These are phyloP conservation scores for Heliconius hewitsoni DNA, from an alignment of 1,140 invertebrate species.

Conservation along the genomic window DNA sequence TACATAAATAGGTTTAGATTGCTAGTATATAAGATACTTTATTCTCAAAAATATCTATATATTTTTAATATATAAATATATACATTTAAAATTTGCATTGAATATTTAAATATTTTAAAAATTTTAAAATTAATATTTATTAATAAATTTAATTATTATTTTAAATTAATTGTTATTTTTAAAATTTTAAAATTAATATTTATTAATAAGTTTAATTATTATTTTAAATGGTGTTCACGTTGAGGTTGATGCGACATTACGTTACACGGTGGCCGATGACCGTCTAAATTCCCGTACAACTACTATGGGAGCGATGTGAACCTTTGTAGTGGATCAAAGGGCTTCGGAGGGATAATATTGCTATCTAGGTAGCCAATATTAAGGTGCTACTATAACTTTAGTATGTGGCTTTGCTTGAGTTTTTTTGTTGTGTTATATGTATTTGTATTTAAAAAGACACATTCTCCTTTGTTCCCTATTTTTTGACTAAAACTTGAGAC, in stretches of 20 bases:
- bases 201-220: not conserved
- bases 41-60: too few species aligned
- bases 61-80: too few species aligned
- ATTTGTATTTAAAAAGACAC: not conserved
- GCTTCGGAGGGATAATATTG: constrained; percentile 8
- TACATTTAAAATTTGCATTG: too few species aligned
- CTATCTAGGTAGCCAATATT: not conserved
- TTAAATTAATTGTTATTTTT: too few species aligned
- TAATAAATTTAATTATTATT: too few species aligned
- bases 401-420: not conserved
- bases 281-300: constrained; percentile 7
- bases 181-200: too few species aligned
- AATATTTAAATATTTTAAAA: too few species aligned
- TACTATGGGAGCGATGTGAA: constrained; percentile 1
- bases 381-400: not conserved
- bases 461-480: too few species aligned
- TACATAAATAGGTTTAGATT: too few species aligned
- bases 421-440: not conserved
- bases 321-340: constrained; percentile 4
- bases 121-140: too few species aligned
- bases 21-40: too few species aligned
- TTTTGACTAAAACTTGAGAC: too few species aligned
- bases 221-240: not conserved
- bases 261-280: not conserved
- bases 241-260: not conserved